Conservation (phyloP, 1,140 invertebrate genomes). For the Drosophila ogumai region DNA sequence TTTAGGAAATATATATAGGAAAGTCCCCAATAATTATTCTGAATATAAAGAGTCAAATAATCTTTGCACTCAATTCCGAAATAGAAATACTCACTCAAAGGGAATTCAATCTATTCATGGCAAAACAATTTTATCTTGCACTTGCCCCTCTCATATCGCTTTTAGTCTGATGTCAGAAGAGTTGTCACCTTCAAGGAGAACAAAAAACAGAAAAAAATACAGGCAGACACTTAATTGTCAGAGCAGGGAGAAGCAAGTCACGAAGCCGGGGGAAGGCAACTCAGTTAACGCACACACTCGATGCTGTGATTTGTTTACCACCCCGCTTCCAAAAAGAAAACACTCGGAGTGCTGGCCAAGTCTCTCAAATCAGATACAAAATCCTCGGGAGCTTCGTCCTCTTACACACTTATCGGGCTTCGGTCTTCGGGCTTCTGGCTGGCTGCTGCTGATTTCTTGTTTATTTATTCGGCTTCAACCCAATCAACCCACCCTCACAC, state of each 20-base stretch:
- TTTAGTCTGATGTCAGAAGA: constrained; percentile 45
- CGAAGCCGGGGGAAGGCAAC: constrained; percentile 14
- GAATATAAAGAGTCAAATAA: neutral
- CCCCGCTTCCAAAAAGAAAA: constrained; percentile 19
- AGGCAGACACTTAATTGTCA: constrained; percentile 58
- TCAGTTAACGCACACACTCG: constrained; percentile 42
- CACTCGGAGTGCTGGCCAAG: constrained; percentile 48
- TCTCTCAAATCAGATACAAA: constrained; percentile 48
- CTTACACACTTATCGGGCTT: constrained; percentile 77
- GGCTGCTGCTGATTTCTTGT: constrained; percentile 69
- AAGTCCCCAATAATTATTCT: neutral
- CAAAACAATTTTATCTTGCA: constrained; percentile 17
- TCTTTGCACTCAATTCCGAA: no score
- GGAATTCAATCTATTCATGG: constrained; percentile 9
- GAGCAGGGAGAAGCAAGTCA: constrained; percentile 23
- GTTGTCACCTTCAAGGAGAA: constrained; percentile 29
- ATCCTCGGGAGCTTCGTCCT: constrained; percentile 49
- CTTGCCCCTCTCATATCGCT: constrained; percentile 2
- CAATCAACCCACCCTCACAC: constrained; percentile 66
- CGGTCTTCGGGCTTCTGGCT: constrained; percentile 18
- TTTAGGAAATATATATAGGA: neutral
- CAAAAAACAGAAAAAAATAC: constrained; percentile 13
- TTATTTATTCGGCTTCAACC: constrained; percentile 79
- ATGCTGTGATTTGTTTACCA: constrained; percentile 50
- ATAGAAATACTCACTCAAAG: neutral